Evolutionary conservation across 1,140 invertebrate species (phyloP), one percentile per base, ranked within the genome.

Genomic region (Pseudomyrmex concolor): DNA sequence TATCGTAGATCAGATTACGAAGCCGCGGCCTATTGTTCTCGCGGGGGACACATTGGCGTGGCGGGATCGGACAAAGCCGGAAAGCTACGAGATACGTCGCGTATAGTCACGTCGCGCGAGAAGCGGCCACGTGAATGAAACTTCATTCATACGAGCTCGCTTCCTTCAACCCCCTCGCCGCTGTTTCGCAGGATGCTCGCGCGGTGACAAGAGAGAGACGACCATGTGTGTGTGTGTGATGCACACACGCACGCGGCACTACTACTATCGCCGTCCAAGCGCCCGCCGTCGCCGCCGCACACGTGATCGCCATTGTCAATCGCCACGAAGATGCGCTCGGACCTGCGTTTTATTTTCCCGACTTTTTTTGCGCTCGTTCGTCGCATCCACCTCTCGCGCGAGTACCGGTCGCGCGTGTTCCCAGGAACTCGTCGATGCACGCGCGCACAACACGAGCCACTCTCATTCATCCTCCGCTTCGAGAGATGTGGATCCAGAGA

Each of bases 251-350:
- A 83, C 57, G 73, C 25, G 48, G 50, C 62, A 48, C 22, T 48
- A 62, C 72, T 50, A 48, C 34, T 34, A 34, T 34, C 43, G 51
- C 70, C 55, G 13, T 43, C 62, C 54, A 87, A 87, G 86, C 83
- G 83, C 71, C 86, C 74, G 55, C 34, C 34, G 34, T 1, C 34
- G 34, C 34, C 34, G 34, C 34, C 34, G 34, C 78, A 89, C 91
- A 92, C 91, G 91, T 91, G 91, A 92, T 87, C 86, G 89, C 88
- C 91, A 91, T 92, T 91, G 91, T 91, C 84, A 87, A 92, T 91
- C 83, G 74, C 62, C 67, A 19, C 51, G 67, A 81, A 62, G 68
- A 81, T 48, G 57, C 15, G 34, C 51, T 45, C 77, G 60, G 67
- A 85, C 78, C 64, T 83, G 84, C 87, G 84, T 90, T 90, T 80